Evolutionary conservation across 2,113 vertebrate species (phyloP), one percentile per base, ranked within the genome.

Genomic region (Papio anubis): DNA sequence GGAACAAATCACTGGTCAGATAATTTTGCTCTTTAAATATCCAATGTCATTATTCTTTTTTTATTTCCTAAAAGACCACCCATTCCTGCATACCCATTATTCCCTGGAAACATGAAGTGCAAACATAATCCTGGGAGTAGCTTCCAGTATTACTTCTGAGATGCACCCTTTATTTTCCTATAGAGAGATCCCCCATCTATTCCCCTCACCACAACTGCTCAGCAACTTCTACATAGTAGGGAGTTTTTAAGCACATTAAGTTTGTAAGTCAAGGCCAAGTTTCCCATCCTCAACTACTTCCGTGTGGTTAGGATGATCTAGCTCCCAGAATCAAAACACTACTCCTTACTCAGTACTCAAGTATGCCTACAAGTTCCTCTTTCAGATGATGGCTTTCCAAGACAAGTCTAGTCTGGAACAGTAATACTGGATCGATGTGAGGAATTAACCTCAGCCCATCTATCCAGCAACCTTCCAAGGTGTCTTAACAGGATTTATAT

Each of bases 301-400:
- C 35, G 6, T 83, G 68, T 90, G n/a, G 32, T 93, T 48, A 92
- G 14, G 55, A 95, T 76, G 75, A 85, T 61, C 27, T 48, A 8
- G 2, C 27, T 92, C 50, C 61, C 76, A 12, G 27, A 82, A 78
- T 73, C 21, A 85, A 52, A 88, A 88, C 48, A 35, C 70, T 59
- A 17, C n/a, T 92, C 16, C 38, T 97, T 72, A 30, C n/a, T 92
- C 45, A 93, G 52, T 45, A 64, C 45, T 72, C n/a, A 72, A 70
- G 38, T 30, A 88, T 35, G 16, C 45, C 45, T 85, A 17, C 25
- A 85, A 97, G 32, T 76, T 93, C 8, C 23, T 88, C 48, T 68
- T 93, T 76, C 73, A 52, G 18, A 55, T 13, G 11, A 84, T 23
- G 25, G 40, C 25, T 97, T 95, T 90, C 48, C 18, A 76, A 72